These are phyloP conservation scores for Hipposideros larvatus DNA, from an alignment of 2,797 vertebrate species.

Conservation along the genomic window DNA sequence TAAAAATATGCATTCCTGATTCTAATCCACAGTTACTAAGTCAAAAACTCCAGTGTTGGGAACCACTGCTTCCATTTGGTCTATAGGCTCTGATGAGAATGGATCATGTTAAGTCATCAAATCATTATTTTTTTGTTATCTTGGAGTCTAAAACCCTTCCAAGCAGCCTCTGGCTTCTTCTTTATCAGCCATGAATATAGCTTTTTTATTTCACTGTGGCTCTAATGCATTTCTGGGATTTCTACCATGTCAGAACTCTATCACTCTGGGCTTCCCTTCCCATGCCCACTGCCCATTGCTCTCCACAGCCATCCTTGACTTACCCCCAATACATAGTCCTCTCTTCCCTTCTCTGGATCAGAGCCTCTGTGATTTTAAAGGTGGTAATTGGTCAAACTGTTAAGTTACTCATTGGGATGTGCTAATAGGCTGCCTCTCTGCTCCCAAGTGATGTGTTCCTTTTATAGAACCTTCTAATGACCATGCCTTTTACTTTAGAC, in stretches of 20 bases:
- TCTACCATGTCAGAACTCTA: neutral
- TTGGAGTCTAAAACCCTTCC: neutral
- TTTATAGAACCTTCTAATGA: constrained; percentile 38
- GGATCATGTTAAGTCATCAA: neutral
- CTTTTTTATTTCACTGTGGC: neutral
- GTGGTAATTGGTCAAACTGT: constrained; percentile 4
- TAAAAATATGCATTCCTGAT: neutral
- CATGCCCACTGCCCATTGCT: neutral
- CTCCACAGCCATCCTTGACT: neutral
- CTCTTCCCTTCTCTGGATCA: constrained; percentile 43
- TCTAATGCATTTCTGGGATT: neutral
- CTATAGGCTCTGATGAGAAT: neutral
- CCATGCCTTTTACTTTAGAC: neutral
- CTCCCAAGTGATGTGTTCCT: constrained; percentile 9
- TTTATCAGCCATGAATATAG: neutral
- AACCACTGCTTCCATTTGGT: neutral
- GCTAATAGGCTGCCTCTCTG: neutral
- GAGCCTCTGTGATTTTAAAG: constrained; percentile 46
- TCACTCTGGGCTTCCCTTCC: neutral
- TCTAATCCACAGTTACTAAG: neutral
- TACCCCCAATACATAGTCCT: neutral
- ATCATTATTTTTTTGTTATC: neutral
- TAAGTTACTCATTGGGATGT: constrained; percentile 28
- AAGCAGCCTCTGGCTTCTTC: neutral
- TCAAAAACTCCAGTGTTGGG: neutral